Percentiles rank a stretch among this genome's conserved stretches.
Evolutionary conservation across 2,113 vertebrate genomes (phyloP).

Genomic region (Misgurnus mizolepis): DNA sequence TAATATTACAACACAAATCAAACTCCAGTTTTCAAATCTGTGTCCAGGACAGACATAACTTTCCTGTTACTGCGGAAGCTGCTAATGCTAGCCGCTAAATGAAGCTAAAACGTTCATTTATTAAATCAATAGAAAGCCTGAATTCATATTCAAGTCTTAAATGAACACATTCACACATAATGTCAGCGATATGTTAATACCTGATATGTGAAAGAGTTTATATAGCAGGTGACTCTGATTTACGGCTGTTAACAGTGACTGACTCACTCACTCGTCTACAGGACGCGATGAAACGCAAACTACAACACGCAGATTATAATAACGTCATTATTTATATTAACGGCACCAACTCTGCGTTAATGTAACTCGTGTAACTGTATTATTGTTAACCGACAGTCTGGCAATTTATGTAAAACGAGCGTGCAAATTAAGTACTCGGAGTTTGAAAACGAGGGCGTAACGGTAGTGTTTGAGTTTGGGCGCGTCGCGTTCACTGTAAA

Average conservation of each 20-base stretch:
- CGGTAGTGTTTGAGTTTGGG: background rate
- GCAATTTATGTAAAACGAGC: too few relatives aligned
- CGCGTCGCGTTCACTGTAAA: background rate
- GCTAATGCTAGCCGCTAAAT: conserved; percentile 7
- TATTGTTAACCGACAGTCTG: too few relatives aligned
- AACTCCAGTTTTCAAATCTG: background rate
- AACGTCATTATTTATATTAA: too few relatives aligned
- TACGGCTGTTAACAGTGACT: background rate
- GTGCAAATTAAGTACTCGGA: too few relatives aligned
- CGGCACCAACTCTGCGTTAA: too few relatives aligned
- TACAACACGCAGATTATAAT: too few relatives aligned
- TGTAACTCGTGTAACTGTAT: too few relatives aligned
- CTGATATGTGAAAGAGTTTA: background rate
- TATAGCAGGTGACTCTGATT: background rate
- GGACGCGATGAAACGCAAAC: background rate
- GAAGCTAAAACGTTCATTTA: too few relatives aligned
- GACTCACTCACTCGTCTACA: background rate
- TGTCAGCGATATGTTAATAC: background rate
- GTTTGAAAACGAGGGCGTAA: too few relatives aligned
- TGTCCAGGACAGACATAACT: background rate
- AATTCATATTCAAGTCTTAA: background rate
- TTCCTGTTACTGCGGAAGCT: conserved; percentile 10
- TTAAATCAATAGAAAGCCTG: background rate
- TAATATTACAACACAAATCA: background rate
- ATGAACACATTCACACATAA: background rate